Percentiles rank a stretch among this genome's conserved stretches.
phyloP scores from a whole-genome alignment of 2,113 vertebrate species.

The Boulengeromyrus knoepffleri region DNA sequence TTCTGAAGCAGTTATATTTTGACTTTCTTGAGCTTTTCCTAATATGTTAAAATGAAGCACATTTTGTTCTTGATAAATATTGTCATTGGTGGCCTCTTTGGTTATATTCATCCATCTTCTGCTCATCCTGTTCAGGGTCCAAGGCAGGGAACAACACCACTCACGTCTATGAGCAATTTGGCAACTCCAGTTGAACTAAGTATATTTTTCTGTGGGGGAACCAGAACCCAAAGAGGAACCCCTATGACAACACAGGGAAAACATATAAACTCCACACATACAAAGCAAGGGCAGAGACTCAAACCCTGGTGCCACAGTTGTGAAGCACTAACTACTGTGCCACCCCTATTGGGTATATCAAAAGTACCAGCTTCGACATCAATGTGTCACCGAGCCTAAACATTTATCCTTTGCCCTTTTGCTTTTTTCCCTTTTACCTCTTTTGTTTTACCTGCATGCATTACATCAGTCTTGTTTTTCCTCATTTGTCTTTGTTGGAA shows the following conservation, averaged over 20 bases:
- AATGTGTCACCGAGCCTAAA: neutral
- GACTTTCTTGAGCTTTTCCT: neutral
- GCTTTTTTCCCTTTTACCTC: neutral
- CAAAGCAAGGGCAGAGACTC: neutral
- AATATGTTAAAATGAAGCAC: neutral
- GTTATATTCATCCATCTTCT: neutral
- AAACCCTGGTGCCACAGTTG: neutral
- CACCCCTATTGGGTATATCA: neutral
- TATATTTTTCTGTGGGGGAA: neutral
- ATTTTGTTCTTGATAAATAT: neutral
- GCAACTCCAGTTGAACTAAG: neutral
- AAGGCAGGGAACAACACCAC: neutral
- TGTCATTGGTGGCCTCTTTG: neutral
- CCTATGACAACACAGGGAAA: neutral
- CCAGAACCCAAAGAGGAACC: neutral
- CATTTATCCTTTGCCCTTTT: neutral
- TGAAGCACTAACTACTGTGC: neutral
- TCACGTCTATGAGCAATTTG: neutral
- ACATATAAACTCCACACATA: neutral
- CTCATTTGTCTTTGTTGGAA: neutral
- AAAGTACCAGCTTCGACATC: neutral
- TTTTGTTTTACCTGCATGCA: neutral
- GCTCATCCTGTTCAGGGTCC: neutral
- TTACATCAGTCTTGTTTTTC: neutral
- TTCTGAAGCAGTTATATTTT: neutral